These are phyloP conservation scores for Eufriesea mexicana DNA, from an alignment of 1,140 invertebrate species.

Conservation along the genomic window DNA sequence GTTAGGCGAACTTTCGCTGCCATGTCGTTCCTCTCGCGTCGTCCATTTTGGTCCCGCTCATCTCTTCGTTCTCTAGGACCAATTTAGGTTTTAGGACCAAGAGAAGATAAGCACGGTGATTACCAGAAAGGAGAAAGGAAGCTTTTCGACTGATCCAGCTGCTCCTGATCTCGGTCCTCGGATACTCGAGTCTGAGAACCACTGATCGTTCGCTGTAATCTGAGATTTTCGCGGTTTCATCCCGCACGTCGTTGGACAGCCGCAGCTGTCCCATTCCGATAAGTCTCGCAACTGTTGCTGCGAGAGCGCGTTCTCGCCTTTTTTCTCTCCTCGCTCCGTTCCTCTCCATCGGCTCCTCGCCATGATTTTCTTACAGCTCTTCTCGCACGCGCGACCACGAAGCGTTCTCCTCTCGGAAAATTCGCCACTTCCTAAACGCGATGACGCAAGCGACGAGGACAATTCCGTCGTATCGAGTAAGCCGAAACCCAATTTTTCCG, in stretches of 20 bases:
- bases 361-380: not conserved
- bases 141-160: not conserved
- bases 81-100: too few species aligned
- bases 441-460: constrained; percentile 15
- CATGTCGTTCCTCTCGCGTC: too few species aligned
- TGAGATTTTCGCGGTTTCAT: constrained; percentile 57
- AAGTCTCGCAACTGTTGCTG: constrained; percentile 21
- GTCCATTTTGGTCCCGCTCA: too few species aligned
- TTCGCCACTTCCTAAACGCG: not conserved
- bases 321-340: not conserved
- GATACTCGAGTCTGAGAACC: constrained; percentile 23
- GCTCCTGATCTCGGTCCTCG: not conserved
- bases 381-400: not conserved
- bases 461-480: too few species aligned
- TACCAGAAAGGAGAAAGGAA: too few species aligned
- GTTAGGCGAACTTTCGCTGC: too few species aligned
- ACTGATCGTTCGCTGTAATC: constrained; percentile 47
- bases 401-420: not conserved
- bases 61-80: too few species aligned
- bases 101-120: too few species aligned
- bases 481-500: not conserved
- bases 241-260: constrained; percentile 29
- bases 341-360: not conserved
- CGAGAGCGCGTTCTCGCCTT: not conserved
- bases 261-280: constrained; percentile 46